Evolutionary conservation across 2,888 invertebrate genomes (phyloP), one percentile per base, ranked within the genome.

Genomic region (Drosophila affinis): DNA sequence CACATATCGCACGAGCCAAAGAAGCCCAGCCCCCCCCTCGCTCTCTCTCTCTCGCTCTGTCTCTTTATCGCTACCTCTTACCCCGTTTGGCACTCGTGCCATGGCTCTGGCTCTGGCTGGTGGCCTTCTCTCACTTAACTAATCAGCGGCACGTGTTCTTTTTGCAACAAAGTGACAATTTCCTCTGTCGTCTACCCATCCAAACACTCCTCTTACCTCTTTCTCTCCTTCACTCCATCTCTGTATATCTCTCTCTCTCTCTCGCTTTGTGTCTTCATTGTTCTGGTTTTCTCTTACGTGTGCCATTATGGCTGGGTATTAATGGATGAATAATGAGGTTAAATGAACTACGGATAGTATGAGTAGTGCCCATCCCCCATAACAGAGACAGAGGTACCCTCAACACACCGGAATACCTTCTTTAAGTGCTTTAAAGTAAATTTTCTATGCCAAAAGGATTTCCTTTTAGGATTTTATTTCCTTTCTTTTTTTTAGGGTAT

Each of bases 131-230:
- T 65, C 58, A 58, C 65, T 79, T 69, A 78, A 76, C 83, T 87
- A 85, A 85, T 85, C 85, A 85, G 84, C 69, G 88, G 87, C 84
- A 85, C 84, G 88, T 85, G 84, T 88, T 87, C 71, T 77, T 84
- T 84, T 72, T 77, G 84, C 84, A 85, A 84, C 79, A 83, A 72
- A 81, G 77, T 87, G 77, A 83, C 88, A 84, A 79, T 87, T 85
- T 87, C 79, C 84, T 72, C 74, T 67, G 18, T 34, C 34, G 12
- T 34, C 4, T 2, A 24, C 4, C 4, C 5, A 27, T 1, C 0
- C 7, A 27, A n/a, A n/a, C n/a, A 47, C 29, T 45, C 10, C 34
- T 29, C 56, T 27, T 39, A 58, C 47, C 39, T 27, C 27, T 61
- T 48, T 54, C 29, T 44, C 48, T 39, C 10, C 3, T 21, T 21